Evolutionary conservation across 2,888 invertebrate genomes (phyloP), one percentile per base, ranked within the genome.

Genomic region (Nomada fabriciana): DNA sequence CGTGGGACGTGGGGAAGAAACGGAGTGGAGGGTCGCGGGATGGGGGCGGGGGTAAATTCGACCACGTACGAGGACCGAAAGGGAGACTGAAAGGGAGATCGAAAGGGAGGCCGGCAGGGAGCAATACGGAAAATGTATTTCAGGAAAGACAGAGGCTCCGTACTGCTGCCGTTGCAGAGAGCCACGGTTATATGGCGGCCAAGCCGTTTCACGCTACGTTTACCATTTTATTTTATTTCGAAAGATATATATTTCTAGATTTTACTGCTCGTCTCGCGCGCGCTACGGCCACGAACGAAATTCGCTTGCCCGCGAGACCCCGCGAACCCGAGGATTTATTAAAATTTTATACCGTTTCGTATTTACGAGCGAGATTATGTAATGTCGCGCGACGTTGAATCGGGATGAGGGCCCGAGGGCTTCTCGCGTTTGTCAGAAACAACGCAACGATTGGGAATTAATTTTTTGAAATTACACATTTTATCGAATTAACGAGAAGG

Each of bases 201-300:
- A 69, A 57, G 87, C 86, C 90, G 90, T 92, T 92, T 91, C 90
- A 90, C 91, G 92, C 91, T 92, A 92, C 91, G 91, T 91, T 92
- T 91, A 89, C 89, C 90, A 87, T 91, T 92, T 92, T 90, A 91
- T 91, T 92, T 91, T 90, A 91, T 91, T 90, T 89, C 88, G 83
- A 88, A 89, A 87, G 90, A 88, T 89, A 89, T 90, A 89, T 90
- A 91, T 90, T 89, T 90, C 89, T 89, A 88, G 89, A 89, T 89
- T 91, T 90, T 87, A 85, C 86, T 85, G 88, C 87, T 78, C 78
- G 84, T 78, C 84, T 82, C 80, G 57, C 68, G 63, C 36, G 36
- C 65, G 52, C 73, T 55, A 64, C 76, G 70, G 73, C 67, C 76
- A 76, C 60, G 75, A 71, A n/a, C 29, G 71, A 77, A 81, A 71